A percentile compares a stretch with the other conserved stretches of the same genome.
These are phyloP conservation scores for Lysandra coridon DNA, from an alignment of 2,888 invertebrate species.

Conservation along the genomic window DNA sequence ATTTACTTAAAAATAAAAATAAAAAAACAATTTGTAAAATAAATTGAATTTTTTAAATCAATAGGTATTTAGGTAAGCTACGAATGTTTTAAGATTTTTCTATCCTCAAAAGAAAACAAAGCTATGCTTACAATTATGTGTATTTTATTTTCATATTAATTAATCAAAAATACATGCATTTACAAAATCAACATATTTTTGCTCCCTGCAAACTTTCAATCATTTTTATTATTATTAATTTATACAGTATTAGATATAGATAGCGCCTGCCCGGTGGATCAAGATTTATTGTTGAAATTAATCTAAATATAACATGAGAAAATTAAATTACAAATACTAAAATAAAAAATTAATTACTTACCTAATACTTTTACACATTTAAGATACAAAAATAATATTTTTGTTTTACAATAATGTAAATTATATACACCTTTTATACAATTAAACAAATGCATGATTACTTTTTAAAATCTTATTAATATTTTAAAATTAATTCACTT, in stretches of 20 bases:
- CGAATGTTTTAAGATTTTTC: too few species aligned
- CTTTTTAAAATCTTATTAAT: background rate
- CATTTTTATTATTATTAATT: background rate
- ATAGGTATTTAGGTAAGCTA: too few species aligned
- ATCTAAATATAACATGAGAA: background rate
- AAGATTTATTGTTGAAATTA: background rate
- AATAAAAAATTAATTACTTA: background rate
- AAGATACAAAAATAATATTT: background rate
- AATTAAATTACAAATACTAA: background rate
- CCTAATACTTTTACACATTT: background rate
- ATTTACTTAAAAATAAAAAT: background rate
- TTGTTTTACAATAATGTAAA: constrained; percentile 4
- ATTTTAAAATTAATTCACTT: constrained; percentile 1
- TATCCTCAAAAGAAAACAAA: background rate
- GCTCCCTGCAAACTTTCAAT: background rate
- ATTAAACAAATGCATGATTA: background rate
- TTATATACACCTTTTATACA: background rate
- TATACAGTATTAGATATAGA: background rate
- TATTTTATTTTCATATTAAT: background rate
- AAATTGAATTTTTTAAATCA: too few species aligned
- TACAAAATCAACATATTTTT: background rate
- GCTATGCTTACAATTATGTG: background rate
- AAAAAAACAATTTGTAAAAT: background rate
- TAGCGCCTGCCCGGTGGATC: constrained; percentile 11
- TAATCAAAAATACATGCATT: background rate